These are phyloP conservation scores for Xestia xanthographa DNA, from an alignment of 2,888 invertebrate species.

Conservation along the genomic window DNA sequence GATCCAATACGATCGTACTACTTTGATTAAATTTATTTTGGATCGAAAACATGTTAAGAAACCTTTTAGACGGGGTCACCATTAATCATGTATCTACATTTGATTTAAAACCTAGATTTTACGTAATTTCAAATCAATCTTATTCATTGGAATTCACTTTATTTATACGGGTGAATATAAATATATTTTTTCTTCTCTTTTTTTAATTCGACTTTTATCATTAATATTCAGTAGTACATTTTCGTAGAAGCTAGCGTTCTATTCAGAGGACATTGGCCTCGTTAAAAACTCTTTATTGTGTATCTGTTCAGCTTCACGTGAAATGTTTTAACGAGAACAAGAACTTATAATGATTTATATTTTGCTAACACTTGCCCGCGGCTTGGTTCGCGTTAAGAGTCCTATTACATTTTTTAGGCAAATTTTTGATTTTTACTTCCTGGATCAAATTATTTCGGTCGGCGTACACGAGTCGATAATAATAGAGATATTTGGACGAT, in stretches of 20 bases:
- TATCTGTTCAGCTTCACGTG: neutral
- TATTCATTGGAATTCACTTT: conserved; percentile 3
- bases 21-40: conserved; percentile 8
- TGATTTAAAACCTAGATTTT: neutral
- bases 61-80: neutral
- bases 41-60: neutral
- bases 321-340: neutral
- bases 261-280: conserved; percentile 8
- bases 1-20: neutral
- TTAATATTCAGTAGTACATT: neutral
- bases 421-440: no score
- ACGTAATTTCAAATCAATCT: neutral
- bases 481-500: no score
- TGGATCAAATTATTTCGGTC: no score
- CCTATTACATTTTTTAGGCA: no score
- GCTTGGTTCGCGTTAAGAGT: neutral
- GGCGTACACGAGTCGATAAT: no score
- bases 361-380: neutral
- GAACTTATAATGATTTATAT: neutral
- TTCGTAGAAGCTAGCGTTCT: neutral
- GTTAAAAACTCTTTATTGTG: conserved; percentile 27
- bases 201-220: neutral
- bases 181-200: conserved; percentile 10
- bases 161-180: neutral
- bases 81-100: neutral